Percentiles rank a stretch among this genome's conserved stretches.
Evolutionary conservation across 2,113 vertebrate species (phyloP).

Genomic region (Serilophus lunatus): DNA sequence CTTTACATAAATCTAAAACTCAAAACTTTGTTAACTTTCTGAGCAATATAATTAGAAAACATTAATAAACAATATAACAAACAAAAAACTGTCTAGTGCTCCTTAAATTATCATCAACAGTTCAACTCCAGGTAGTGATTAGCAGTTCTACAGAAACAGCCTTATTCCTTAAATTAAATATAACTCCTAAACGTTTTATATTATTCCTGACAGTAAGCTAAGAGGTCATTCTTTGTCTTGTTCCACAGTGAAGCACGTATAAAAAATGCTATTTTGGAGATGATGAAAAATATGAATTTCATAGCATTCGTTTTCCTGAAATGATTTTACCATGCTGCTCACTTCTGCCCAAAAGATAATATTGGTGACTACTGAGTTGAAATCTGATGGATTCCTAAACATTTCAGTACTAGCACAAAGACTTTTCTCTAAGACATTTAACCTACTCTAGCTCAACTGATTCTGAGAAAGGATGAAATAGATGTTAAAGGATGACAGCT

Average conservation of each 20-base stretch:
- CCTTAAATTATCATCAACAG: background rate
- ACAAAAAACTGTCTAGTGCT: background rate
- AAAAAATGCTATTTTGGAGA: background rate
- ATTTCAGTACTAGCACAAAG: background rate
- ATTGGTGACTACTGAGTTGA: background rate
- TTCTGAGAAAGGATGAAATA: background rate
- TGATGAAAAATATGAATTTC: background rate
- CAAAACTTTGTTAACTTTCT: background rate
- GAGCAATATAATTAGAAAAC: background rate
- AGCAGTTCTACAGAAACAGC: background rate
- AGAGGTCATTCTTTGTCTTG: background rate
- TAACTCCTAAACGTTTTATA: background rate
- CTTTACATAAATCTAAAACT: background rate
- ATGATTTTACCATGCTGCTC: background rate
- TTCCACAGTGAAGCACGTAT: background rate
- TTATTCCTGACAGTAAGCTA: background rate
- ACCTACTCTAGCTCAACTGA: background rate
- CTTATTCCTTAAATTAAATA: background rate
- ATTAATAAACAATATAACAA: no score
- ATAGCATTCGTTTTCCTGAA: background rate
- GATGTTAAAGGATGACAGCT: conserved; percentile 9
- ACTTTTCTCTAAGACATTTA: background rate
- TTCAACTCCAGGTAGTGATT: background rate
- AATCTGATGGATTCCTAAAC: background rate
- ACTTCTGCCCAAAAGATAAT: background rate